These are phyloP conservation scores for Microhierax caerulescens DNA, from an alignment of 2,797 vertebrate species.

Conservation along the genomic window DNA sequence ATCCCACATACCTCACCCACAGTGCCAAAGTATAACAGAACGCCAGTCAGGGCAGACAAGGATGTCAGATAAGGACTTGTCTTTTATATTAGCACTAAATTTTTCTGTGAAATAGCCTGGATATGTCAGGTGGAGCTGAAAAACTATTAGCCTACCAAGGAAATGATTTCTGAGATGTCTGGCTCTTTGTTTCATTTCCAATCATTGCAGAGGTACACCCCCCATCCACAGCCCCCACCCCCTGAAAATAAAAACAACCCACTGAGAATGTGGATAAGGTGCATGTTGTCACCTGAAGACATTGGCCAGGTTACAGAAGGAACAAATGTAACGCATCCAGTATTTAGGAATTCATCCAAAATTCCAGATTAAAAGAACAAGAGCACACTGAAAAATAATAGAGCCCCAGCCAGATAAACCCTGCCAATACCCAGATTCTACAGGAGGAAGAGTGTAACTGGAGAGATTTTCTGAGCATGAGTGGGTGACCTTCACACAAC, in stretches of 20 bases:
- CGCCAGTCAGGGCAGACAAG: background rate
- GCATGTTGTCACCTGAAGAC: background rate
- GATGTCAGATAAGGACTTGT: background rate
- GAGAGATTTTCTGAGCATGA: background rate
- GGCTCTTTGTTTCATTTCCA: background rate
- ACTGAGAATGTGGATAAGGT: background rate
- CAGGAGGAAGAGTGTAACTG: background rate
- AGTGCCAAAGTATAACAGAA: background rate
- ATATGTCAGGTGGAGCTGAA: background rate
- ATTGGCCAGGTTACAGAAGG: background rate
- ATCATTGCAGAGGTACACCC: background rate
- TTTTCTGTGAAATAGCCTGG: background rate
- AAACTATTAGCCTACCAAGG: background rate
- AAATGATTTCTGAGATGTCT: background rate
- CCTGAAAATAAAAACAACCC: background rate
- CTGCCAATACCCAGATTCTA: background rate
- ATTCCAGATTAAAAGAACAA: background rate
- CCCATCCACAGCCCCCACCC: no score
- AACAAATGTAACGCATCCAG: background rate
- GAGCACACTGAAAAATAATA: background rate
- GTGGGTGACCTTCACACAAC: background rate
- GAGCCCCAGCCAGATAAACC: accelerated
- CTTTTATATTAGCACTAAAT: background rate
- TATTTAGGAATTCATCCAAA: background rate
- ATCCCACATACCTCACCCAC: background rate